Conservation (phyloP, 1,140 invertebrate species). For the Papilio aristodemus region DNA sequence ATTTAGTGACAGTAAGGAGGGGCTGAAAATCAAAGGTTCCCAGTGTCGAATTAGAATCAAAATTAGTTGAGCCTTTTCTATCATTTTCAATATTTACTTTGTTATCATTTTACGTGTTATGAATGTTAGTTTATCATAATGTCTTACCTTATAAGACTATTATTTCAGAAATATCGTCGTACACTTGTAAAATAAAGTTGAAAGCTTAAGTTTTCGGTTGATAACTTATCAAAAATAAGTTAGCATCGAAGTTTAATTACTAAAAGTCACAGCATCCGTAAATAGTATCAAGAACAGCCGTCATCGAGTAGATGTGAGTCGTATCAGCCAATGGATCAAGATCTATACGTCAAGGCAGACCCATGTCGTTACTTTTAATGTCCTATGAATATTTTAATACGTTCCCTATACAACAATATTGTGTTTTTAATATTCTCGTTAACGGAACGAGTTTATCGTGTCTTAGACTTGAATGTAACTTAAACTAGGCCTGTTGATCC, state of each 20-base stretch:
- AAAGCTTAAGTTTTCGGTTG: neutral
- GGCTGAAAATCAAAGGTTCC: too few species aligned
- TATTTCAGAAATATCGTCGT: too few species aligned
- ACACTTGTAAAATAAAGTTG: neutral
- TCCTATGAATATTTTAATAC: slow-evolving; percentile 32
- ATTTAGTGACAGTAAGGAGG: too few species aligned
- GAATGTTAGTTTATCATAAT: too few species aligned
- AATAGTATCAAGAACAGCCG: slow-evolving; percentile 22
- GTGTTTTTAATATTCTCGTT: slow-evolving; percentile 27
- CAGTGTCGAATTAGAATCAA: too few species aligned
- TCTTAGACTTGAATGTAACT: neutral
- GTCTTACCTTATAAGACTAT: too few species aligned
- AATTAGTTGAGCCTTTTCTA: too few species aligned
- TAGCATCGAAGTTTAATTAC: slow-evolving; percentile 16
- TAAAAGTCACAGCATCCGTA: slow-evolving; percentile 25
- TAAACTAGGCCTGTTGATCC: neutral
- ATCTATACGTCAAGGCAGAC: slow-evolving; percentile 22
- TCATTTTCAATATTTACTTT: too few species aligned
- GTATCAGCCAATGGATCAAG: slow-evolving; percentile 26
- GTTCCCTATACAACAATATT: slow-evolving; percentile 5
- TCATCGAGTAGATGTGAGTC: slow-evolving; percentile 21
- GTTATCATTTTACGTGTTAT: too few species aligned
- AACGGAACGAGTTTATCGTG: slow-evolving; percentile 15
- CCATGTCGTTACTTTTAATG: slow-evolving; percentile 31
- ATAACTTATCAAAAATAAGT: neutral